phyloP scores from a whole-genome alignment of 2,888 invertebrate genomes.

The Ochlodes sylvanus region DNA sequence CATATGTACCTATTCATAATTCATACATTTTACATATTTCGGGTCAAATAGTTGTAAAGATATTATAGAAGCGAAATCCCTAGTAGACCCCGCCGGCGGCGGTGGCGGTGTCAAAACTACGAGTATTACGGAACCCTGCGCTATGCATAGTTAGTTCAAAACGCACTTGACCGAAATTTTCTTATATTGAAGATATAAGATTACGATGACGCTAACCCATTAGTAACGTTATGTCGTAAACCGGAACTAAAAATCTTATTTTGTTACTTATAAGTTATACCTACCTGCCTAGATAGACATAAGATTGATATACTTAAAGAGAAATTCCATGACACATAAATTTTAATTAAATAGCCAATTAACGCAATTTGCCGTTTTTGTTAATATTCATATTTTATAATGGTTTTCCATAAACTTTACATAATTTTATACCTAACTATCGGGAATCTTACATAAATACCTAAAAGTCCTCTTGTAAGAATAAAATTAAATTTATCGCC shows the following conservation, averaged over 20 bases:
- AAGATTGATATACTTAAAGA: not conserved
- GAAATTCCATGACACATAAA: not conserved
- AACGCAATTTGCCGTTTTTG: not conserved
- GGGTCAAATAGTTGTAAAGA: too few relatives aligned
- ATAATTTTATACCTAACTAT: not conserved
- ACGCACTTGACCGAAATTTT: constrained; percentile 12
- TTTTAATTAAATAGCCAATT: constrained; percentile 1
- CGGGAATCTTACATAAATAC: too few relatives aligned
- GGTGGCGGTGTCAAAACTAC: not conserved
- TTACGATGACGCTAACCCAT: constrained; percentile 19
- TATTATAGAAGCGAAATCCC: too few relatives aligned
- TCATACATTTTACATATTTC: too few relatives aligned
- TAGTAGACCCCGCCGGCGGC: too few relatives aligned
- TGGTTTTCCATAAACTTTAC: not conserved
- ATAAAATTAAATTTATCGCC: constrained; percentile 13
- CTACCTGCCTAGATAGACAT: too few relatives aligned
- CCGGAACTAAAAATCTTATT: constrained; percentile 8
- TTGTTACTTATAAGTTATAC: not conserved
- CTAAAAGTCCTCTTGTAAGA: not conserved
- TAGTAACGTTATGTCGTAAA: constrained; percentile 14
- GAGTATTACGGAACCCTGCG: not conserved
- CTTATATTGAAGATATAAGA: constrained; percentile 20
- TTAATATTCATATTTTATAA: not conserved
- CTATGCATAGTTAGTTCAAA: not conserved
- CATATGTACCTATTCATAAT: too few relatives aligned